Evolutionary conservation across 2,888 invertebrate genomes (phyloP), one percentile per base, ranked within the genome.

Genomic region (Diaprepes abbreviatus): DNA sequence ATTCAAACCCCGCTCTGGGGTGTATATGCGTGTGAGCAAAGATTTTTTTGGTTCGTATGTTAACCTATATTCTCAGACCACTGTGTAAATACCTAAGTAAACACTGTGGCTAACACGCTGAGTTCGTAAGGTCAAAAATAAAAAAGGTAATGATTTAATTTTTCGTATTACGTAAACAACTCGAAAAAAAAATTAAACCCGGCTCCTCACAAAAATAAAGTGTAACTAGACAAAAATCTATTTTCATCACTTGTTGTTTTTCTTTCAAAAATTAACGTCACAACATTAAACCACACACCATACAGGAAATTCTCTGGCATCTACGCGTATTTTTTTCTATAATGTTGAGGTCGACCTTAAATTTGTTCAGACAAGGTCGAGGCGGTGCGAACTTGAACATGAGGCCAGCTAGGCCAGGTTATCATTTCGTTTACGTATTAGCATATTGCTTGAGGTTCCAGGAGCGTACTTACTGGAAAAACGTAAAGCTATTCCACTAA

Each of bases 331-430:
- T 59, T 59, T 58, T 59, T 31, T 40, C 17, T n/a, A n/a, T 12
- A 36, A 33, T 33, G 17, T 19, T 35, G 10, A 28, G 31, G 43
- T 43, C 59, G 50, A 38, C 50, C 48, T 62, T 19, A 62, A 62
- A 62, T 62, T 62, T 35, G 62, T 50, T 48, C 38, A 24, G 62
- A 48, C 62, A 62, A 62, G 62, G 62, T 62, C 62, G 62, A 62
- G 62, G 62, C 50, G 24, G 17, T 48, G 45, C 45, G 48, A 62
- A 60, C 60, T 60, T 60, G 60, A 48, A 50, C 28, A 19, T 38
- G 24, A 57, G 50, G 36, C 50, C 52, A 14, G 16, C 38, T 14
- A 38, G 17, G 38, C 40, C 57, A 19, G 24, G 12, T 43, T 33
- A 19, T 31, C 10, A 43, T 43, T 59, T 59, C 33, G 33, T 45